Evolutionary conservation across 2,113 vertebrate genomes (phyloP).

Genomic region (Etia nguti): DNA sequence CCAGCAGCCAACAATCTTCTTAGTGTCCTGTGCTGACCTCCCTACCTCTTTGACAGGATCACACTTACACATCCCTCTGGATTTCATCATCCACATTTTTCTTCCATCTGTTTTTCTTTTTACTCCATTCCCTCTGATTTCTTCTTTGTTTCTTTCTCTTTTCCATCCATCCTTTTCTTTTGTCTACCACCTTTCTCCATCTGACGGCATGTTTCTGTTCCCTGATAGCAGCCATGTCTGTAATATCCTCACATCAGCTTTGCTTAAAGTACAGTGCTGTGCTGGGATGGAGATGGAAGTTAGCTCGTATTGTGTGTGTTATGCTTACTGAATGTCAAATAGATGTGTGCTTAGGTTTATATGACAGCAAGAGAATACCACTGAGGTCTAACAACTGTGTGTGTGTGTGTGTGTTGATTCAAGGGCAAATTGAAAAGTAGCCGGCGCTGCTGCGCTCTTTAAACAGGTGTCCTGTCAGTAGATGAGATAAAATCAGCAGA

Average conservation of each 20-base stretch:
- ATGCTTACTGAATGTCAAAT: constrained; percentile 10
- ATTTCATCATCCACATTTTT: not conserved
- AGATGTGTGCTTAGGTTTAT: constrained; percentile 10
- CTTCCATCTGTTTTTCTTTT: not conserved
- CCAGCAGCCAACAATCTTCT: constrained; percentile 29
- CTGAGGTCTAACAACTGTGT: not conserved
- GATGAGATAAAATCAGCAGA: not conserved
- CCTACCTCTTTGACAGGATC: not conserved
- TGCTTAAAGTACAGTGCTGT: not conserved
- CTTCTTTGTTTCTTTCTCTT: not conserved
- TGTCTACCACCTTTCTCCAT: not conserved
- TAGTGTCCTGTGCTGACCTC: not conserved
- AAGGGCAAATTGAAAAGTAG: constrained; percentile 34
- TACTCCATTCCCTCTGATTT: not conserved
- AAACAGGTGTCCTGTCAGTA: constrained; percentile 29
- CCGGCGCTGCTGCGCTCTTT: not conserved
- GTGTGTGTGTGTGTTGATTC: not conserved
- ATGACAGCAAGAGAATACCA: not conserved
- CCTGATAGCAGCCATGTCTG: not conserved
- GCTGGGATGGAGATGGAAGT: not conserved
- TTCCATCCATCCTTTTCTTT: not conserved
- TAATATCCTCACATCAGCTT: not conserved
- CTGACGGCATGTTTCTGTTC: not conserved
- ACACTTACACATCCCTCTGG: not conserved
- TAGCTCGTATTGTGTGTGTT: not conserved